Conservation (phyloP, 2,888 invertebrate genomes). For the Theristus sp. region DNA sequence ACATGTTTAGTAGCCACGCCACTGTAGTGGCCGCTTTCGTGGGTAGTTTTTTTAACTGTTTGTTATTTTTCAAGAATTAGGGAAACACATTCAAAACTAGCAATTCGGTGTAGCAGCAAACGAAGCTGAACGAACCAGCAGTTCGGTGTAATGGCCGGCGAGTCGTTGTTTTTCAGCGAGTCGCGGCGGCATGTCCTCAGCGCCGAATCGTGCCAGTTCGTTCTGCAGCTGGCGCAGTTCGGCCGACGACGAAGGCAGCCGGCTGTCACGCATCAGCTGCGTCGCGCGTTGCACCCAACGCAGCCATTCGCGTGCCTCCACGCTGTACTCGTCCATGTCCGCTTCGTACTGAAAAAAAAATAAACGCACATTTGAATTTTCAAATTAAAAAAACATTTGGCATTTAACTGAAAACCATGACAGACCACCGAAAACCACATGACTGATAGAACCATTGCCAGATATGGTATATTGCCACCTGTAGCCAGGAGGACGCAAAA, state of each 20-base stretch:
- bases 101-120: neutral
- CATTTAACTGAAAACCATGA: no score
- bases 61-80: neutral
- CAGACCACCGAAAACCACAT: no score
- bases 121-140: slow-evolving; percentile 25
- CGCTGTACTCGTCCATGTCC: slow-evolving; percentile 17
- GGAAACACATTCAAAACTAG: no score
- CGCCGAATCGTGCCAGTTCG: slow-evolving; percentile 76
- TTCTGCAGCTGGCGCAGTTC: slow-evolving; percentile 42
- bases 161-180: slow-evolving; percentile 75
- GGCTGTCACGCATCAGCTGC: slow-evolving; percentile 17
- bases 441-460: no score
- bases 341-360: slow-evolving; percentile 13
- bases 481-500: neutral
- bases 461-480: no score
- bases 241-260: slow-evolving; percentile 11
- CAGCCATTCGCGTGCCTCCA: slow-evolving; percentile 20
- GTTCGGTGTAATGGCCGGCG: slow-evolving; percentile 51
- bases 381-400: no score
- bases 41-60: no score
- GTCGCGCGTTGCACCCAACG: slow-evolving; percentile 19
- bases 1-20: no score
- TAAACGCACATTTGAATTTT: no score
- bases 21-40: no score
- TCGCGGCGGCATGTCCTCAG: slow-evolving; percentile 75